phyloP scores from a whole-genome alignment of 1,140 invertebrate genomes.

The Cyclargus thomasi region DNA sequence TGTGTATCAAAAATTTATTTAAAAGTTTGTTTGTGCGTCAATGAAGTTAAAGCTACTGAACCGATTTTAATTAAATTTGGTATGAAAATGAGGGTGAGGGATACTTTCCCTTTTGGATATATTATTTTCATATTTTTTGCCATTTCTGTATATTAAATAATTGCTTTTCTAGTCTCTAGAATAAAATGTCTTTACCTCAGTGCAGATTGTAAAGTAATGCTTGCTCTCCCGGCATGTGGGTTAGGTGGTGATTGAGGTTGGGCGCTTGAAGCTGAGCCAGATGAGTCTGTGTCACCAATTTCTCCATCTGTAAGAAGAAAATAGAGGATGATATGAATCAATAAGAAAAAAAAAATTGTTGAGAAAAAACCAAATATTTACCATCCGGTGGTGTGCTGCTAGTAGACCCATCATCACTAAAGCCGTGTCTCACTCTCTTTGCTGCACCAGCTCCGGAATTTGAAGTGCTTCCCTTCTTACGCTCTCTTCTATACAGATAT shows the following conservation, averaged over 20 bases:
- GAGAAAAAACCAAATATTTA: conserved; percentile 18
- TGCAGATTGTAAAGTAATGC: conserved; percentile 53
- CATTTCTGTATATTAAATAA: no score
- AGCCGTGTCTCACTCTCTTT: conserved; percentile 52
- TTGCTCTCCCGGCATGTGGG: conserved; percentile 43
- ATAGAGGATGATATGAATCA: not conserved
- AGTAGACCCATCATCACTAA: conserved; percentile 68
- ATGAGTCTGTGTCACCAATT: conserved; percentile 55
- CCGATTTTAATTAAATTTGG: no score
- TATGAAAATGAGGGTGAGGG: no score
- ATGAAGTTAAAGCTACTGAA: no score
- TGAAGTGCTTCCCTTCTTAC: conserved; percentile 78
- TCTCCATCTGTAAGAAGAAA: conserved; percentile 40
- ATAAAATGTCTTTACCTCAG: conserved; percentile 43
- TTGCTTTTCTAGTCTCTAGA: no score
- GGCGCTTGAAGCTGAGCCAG: conserved; percentile 42
- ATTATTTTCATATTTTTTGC: no score
- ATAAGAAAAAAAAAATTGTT: no score
- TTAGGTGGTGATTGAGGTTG: conserved; percentile 42
- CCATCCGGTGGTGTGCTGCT: conserved; percentile 67
- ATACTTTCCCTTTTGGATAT: no score
- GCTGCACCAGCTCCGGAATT: conserved; percentile 57
- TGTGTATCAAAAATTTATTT: no score
- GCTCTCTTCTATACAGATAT: conserved; percentile 84
- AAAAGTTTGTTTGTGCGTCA: no score